These are phyloP conservation scores for Crax fasciolata DNA, from an alignment of 2,797 vertebrate species.

Conservation along the genomic window DNA sequence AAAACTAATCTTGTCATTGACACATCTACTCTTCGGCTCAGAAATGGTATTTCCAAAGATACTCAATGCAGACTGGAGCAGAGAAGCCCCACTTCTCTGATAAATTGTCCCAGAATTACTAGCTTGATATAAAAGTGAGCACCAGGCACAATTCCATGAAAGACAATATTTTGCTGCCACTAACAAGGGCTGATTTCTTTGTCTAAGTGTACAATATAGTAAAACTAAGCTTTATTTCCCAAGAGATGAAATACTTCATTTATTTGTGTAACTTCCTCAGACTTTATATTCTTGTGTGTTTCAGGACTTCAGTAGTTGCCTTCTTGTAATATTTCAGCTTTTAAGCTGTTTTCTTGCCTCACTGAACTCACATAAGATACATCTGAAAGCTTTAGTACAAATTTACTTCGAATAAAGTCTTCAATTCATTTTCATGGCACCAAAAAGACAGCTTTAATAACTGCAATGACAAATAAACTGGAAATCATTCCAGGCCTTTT, in stretches of 20 bases:
- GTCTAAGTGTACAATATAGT: constrained; percentile 57
- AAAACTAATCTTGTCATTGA: not conserved
- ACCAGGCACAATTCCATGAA: constrained; percentile 42
- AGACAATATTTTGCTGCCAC: constrained; percentile 72
- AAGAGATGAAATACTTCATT: constrained; percentile 75
- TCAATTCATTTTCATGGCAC: constrained; percentile 91
- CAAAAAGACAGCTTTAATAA: constrained; percentile 93
- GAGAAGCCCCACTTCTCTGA: not conserved
- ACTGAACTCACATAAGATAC: constrained; percentile 90
- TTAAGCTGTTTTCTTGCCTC: constrained; percentile 91
- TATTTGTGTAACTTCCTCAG: constrained; percentile 76
- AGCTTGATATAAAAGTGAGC: constrained; percentile 33
- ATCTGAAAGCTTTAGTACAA: constrained; percentile 90
- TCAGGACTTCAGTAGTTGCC: constrained; percentile 80
- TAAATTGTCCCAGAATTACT: constrained; percentile 36
- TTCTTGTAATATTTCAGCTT: constrained; percentile 88
- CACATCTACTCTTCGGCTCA: not conserved
- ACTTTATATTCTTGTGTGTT: constrained; percentile 78
- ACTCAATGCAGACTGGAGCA: not conserved
- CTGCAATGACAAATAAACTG: constrained; percentile 93
- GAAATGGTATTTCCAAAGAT: not conserved
- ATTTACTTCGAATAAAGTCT: constrained; percentile 90
- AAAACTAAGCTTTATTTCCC: constrained; percentile 75
- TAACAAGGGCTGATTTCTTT: constrained; percentile 76
- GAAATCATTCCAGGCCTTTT: constrained; percentile 91